Conservation (phyloP, 2,113 vertebrate species). For the Serilophus lunatus region DNA sequence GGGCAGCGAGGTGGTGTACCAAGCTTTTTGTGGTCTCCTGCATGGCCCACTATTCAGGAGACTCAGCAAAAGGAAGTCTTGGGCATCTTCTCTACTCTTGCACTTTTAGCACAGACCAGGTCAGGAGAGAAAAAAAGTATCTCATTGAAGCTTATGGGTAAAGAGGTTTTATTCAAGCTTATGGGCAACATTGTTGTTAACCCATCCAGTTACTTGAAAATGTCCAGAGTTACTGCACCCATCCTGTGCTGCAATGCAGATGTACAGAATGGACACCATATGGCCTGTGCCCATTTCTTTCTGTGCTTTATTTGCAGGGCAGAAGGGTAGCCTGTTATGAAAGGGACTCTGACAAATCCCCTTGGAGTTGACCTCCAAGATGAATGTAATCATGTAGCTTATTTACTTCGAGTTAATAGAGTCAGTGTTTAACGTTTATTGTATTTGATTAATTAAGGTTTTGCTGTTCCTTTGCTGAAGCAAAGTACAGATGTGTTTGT, state of each 20-base stretch:
- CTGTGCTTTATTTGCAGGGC: background rate
- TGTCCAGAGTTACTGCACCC: background rate
- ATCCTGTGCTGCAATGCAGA: background rate
- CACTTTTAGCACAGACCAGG: background rate
- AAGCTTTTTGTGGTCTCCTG: background rate
- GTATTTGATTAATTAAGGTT: slow-evolving; percentile 47
- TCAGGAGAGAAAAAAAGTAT: background rate
- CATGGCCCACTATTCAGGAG: rapidly evolving
- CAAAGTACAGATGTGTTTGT: background rate
- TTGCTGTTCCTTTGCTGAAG: slow-evolving; percentile 1
- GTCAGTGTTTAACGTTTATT: slow-evolving; percentile 16
- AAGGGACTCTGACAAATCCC: background rate
- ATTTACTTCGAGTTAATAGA: slow-evolving; percentile 35
- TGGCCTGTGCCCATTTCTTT: background rate
- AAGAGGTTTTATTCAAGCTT: background rate
- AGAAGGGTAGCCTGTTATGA: background rate
- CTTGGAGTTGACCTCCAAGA: slow-evolving; percentile 6
- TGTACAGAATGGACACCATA: background rate
- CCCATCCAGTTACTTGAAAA: background rate
- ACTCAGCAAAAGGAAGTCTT: background rate
- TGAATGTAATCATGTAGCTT: background rate
- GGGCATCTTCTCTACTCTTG: background rate
- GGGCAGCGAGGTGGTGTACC: background rate
- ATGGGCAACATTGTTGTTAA: rapidly evolving
- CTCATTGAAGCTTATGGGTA: background rate